Evolutionary conservation across 1,140 invertebrate genomes (phyloP).

Genomic region (Drosophila arawakana): DNA sequence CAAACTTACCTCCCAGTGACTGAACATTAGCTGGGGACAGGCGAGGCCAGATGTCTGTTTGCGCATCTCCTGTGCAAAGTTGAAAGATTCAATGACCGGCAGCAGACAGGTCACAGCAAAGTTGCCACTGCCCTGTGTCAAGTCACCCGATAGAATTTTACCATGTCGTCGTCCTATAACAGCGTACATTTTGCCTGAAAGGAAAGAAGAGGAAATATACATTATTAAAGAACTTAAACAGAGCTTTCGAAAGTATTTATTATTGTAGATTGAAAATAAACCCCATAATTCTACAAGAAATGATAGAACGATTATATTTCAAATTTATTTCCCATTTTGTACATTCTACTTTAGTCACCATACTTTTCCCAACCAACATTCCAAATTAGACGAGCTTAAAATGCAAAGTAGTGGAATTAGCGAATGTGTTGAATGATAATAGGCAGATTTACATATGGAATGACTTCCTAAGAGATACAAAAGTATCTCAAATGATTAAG

Average conservation of each 20-base stretch:
- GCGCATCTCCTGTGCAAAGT: constrained; percentile 95
- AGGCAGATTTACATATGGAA: too few relatives aligned
- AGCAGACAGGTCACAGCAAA: constrained; percentile 95
- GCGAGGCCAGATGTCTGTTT: constrained; percentile 98
- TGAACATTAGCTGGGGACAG: constrained; percentile 97
- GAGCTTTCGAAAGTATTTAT: too few relatives aligned
- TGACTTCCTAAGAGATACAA: too few relatives aligned
- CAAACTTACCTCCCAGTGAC: constrained; percentile 96
- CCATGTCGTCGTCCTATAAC: constrained; percentile 95
- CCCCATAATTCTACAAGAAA: background rate
- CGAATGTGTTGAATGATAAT: too few relatives aligned
- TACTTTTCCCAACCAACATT: too few relatives aligned
- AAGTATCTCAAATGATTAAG: too few relatives aligned
- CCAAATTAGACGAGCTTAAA: too few relatives aligned
- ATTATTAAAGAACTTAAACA: constrained; percentile 5
- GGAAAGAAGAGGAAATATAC: constrained; percentile 23
- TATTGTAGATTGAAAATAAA: too few relatives aligned
- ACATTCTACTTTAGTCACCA: too few relatives aligned
- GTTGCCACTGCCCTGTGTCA: constrained; percentile 93
- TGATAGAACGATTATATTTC: too few relatives aligned
- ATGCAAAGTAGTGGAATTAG: too few relatives aligned
- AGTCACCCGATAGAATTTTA: constrained; percentile 94
- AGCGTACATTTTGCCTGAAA: constrained; percentile 95
- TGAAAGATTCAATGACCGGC: constrained; percentile 98
- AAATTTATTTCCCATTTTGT: too few relatives aligned